A percentile compares a stretch with the other conserved stretches of the same genome.
Conservation (phyloP, 1,140 invertebrate species). For the Atta cephalotes region DNA sequence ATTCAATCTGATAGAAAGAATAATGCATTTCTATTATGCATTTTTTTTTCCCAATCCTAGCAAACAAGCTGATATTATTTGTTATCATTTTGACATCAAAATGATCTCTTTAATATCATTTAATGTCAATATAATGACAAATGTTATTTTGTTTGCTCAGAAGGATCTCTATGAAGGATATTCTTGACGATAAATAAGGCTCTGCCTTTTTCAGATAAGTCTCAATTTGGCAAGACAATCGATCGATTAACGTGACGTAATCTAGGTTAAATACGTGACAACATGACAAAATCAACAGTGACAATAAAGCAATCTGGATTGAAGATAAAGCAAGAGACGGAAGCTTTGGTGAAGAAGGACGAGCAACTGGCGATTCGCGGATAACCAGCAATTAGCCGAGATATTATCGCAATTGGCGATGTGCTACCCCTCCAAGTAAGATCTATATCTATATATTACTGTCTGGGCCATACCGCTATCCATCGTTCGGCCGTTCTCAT, state of each 20-base stretch:
- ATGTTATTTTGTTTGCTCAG: too few species aligned
- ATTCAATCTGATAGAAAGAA: neutral
- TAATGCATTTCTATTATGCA: too few species aligned
- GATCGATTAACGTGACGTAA: slow-evolving; percentile 15
- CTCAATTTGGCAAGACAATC: slow-evolving; percentile 7
- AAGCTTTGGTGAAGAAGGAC: slow-evolving; percentile 20
- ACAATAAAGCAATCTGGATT: slow-evolving; percentile 48
- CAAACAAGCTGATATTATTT: too few species aligned
- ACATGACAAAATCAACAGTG: slow-evolving; percentile 37
- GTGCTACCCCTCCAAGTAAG: slow-evolving; percentile 17
- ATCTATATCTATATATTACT: slow-evolving; percentile 72
- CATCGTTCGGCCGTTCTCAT: neutral
- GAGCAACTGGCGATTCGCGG: slow-evolving; percentile 49
- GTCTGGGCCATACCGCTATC: slow-evolving; percentile 22
- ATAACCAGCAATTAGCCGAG: slow-evolving; percentile 71
- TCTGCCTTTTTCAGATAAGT: neutral
- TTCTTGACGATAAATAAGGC: neutral
- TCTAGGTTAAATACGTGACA: slow-evolving; percentile 30
- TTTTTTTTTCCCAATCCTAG: neutral
- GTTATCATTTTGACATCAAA: too few species aligned
- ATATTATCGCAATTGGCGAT: slow-evolving; percentile 71
- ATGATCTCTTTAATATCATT: too few species aligned
- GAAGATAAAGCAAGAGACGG: neutral
- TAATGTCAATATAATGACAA: too few species aligned
- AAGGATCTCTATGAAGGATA: neutral